Conservation (phyloP, 2,113 vertebrate genomes). For the Microtus richardsoni region DNA sequence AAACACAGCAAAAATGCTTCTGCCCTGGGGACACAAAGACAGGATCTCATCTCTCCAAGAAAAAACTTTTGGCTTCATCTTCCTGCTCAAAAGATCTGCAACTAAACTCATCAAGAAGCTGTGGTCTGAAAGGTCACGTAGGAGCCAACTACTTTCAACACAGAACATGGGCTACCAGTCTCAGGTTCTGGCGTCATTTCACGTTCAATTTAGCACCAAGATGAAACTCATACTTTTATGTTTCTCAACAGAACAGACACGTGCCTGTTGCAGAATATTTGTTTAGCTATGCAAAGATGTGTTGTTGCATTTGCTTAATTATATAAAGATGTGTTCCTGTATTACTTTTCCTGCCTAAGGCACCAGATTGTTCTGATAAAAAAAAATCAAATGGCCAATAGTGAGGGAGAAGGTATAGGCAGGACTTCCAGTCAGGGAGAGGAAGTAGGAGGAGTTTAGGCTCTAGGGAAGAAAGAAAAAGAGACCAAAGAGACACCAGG, state of each 20-base stretch:
- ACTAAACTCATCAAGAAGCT: neutral
- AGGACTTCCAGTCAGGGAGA: neutral
- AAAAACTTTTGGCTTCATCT: neutral
- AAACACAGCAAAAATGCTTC: constrained; percentile 48
- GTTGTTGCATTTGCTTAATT: neutral
- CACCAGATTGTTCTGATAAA: neutral
- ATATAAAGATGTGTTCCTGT: neutral
- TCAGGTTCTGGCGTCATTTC: neutral
- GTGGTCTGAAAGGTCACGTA: constrained; percentile 55
- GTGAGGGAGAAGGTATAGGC: neutral
- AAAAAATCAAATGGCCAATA: neutral
- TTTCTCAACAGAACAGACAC: neutral
- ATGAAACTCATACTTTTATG: neutral
- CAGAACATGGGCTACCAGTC: neutral
- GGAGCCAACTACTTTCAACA: neutral
- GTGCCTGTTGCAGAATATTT: neutral
- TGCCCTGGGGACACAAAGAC: constrained; percentile 38
- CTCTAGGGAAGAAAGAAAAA: neutral
- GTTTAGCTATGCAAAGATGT: neutral
- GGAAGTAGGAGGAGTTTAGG: neutral
- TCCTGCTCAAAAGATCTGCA: constrained; percentile 15
- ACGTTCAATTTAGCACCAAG: neutral
- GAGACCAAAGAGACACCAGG: neutral
- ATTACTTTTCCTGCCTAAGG: neutral
- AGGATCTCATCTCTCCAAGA: neutral